Conservation (phyloP, 2,797 vertebrate genomes). For the Ctenosaura bakeri region DNA sequence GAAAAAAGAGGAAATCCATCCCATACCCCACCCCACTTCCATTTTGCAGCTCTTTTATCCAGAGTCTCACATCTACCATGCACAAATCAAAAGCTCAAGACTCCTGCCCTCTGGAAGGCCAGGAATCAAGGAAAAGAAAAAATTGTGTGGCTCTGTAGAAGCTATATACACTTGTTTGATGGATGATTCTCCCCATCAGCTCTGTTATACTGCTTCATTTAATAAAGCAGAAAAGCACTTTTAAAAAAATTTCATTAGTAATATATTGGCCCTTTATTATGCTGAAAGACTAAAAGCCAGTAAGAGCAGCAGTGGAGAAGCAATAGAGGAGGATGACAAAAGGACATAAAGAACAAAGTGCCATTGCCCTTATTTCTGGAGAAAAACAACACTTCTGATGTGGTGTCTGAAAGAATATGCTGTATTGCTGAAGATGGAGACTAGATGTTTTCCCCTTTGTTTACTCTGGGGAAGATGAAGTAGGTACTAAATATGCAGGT, state of each 20-base stretch:
- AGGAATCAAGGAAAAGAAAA: constrained; percentile 40
- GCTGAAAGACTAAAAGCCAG: not conserved
- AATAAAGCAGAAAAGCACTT: constrained; percentile 69
- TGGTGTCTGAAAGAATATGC: constrained; percentile 41
- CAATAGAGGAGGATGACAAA: not conserved
- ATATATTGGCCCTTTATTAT: not conserved
- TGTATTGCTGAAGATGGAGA: constrained; percentile 58
- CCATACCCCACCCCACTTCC: not conserved
- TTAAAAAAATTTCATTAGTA: not conserved
- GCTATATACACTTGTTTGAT: constrained; percentile 42
- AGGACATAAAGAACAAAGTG: constrained; percentile 41
- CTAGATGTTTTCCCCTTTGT: constrained; percentile 61
- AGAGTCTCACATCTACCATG: constrained; percentile 14
- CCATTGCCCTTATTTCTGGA: constrained; percentile 52
- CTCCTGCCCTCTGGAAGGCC: constrained; percentile 35
- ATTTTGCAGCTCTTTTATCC: constrained; percentile 57
- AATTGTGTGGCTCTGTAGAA: constrained; percentile 53
- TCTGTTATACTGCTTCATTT: constrained; percentile 66
- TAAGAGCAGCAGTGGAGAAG: not conserved
- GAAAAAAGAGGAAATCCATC: constrained; percentile 10
- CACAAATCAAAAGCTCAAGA: constrained; percentile 42
- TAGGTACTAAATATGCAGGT: constrained; percentile 73
- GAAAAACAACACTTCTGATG: constrained; percentile 39
- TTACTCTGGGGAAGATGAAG: constrained; percentile 68
- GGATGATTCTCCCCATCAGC: constrained; percentile 45